Conservation (phyloP, 1,140 invertebrate genomes). For the Pentalonia nigronervosa region DNA sequence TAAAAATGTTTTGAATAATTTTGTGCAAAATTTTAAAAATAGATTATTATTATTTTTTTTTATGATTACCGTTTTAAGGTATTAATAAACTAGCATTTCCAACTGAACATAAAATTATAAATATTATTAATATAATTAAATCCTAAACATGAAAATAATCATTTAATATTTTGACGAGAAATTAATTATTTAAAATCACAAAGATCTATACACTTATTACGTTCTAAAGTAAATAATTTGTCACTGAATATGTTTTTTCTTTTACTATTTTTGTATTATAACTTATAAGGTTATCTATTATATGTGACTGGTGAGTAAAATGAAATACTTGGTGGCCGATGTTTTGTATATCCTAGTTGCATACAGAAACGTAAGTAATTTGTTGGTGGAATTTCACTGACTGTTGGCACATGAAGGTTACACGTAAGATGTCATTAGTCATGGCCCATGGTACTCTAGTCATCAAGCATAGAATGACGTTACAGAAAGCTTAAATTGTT, state of each 20-base stretch:
- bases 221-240: conserved; percentile 23
- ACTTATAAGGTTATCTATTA: conserved; percentile 39
- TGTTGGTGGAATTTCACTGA: conserved; percentile 47
- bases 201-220: not conserved
- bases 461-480: conserved; percentile 43
- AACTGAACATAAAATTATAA: not conserved
- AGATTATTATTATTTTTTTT: not conserved
- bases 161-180: not conserved
- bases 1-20: too few species aligned
- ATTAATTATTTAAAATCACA: conserved; percentile 12
- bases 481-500: conserved; percentile 29
- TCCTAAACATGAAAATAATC: not conserved
- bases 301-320: not conserved
- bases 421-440: conserved; percentile 50
- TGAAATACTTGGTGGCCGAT: not conserved
- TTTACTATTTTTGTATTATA: conserved; percentile 21
- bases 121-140: not conserved
- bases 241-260: conserved; percentile 31
- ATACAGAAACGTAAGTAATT: conserved; percentile 29
- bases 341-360: conserved; percentile 3
- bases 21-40: not conserved
- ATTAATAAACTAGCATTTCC: not conserved
- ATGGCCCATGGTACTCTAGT: conserved; percentile 21
- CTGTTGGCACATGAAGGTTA: conserved; percentile 55
- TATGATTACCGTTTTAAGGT: not conserved